Evolutionary conservation across 1,140 invertebrate genomes (phyloP), one percentile per base, ranked within the genome.

Genomic region (Lutraria rhynchaena): DNA sequence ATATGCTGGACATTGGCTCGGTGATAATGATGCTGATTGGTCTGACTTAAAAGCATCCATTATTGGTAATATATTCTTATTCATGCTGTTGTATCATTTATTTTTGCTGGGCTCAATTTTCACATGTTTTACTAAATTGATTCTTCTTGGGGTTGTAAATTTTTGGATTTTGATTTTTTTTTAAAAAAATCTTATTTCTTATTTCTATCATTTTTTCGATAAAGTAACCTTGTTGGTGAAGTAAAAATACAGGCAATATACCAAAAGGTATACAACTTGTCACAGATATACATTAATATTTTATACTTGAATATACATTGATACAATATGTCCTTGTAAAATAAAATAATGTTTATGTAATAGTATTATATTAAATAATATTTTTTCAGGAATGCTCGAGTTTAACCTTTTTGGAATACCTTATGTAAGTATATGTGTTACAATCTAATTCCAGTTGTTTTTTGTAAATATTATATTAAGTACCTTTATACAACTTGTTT

Each of bases 1-100:
- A 76, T 97, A 95, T 90, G 94, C 95, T 13, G 97, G 96, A 13
- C 96, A 98, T 92, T 98, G 98, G 98, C 95, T 96, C 82, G 97
- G 97, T 1, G 90, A 91, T 70, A 91, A 91, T 86, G 82, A 85
- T 17, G 87, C 87, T 60, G 44, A 41, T 33, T 91, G 90, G 90
- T 29, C 41, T 17, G 81, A 87, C 35, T 46, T 91, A 67, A 60
- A 37, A 37, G 74, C 82, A 24, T 89, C 86, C 17, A 87, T 91
- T 31, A 85, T 88, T 58, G 89, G 88, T 88, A 78, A 74, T 82
- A 9, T n/a, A n/a, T n/a, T n/a, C n/a, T n/a, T n/a, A n/a, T n/a
- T n/a, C n/a, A n/a, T n/a, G n/a, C n/a, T n/a, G n/a, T n/a, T n/a
- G n/a, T n/a, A n/a, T n/a, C n/a, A n/a, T n/a, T n/a, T n/a, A n/a